Evolutionary conservation across 2,888 invertebrate genomes (phyloP).

Genomic region (Choreutis nemorana): DNA sequence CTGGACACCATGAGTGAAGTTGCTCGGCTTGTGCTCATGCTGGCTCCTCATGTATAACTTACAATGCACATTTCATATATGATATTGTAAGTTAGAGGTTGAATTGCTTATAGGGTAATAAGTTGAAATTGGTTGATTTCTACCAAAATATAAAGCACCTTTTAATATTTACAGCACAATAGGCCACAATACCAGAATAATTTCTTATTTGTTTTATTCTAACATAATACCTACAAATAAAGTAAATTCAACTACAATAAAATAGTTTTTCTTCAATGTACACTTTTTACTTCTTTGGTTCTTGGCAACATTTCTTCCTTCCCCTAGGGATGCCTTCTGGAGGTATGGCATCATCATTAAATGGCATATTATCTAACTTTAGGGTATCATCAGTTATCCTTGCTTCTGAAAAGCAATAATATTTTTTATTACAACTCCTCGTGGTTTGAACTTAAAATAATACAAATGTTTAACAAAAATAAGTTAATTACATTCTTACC

Average conservation of each 20-base stretch:
- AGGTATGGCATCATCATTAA: constrained; percentile 55
- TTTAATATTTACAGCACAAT: too few relatives aligned
- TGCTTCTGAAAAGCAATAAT: constrained; percentile 58
- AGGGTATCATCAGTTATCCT: constrained; percentile 68
- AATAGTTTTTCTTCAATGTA: neutral
- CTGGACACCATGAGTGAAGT: too few relatives aligned
- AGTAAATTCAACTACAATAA: neutral
- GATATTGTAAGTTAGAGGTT: too few relatives aligned
- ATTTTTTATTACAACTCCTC: constrained; percentile 4
- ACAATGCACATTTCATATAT: too few relatives aligned
- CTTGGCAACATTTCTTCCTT: constrained; percentile 11
- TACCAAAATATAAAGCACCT: too few relatives aligned
- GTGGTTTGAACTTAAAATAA: too few relatives aligned
- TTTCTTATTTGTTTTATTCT: neutral
- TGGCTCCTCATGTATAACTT: too few relatives aligned
- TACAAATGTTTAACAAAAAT: too few relatives aligned
- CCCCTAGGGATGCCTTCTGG: constrained; percentile 26
- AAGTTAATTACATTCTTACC: constrained; percentile 53
- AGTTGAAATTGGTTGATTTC: too few relatives aligned
- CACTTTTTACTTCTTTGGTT: constrained; percentile 1
- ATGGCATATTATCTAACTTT: constrained; percentile 71
- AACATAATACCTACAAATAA: neutral
- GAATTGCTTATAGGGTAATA: too few relatives aligned
- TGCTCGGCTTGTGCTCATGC: too few relatives aligned
- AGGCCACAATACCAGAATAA: too few relatives aligned